phyloP scores from a whole-genome alignment of 2,797 vertebrate genomes.

The Sebastes glaucus region DNA sequence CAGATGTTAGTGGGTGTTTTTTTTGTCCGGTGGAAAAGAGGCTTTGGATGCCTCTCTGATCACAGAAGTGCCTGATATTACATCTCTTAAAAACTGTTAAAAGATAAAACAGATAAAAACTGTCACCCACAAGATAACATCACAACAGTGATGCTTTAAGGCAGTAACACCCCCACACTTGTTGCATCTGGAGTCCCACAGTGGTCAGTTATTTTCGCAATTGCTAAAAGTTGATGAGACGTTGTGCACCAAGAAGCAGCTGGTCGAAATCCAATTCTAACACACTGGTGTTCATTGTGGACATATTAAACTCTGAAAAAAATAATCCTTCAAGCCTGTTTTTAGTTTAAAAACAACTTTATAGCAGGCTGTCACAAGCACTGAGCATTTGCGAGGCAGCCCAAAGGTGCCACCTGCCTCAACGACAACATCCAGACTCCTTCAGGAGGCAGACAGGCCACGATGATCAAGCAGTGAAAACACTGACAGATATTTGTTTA shows the following conservation, averaged over 20 bases:
- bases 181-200: constrained; percentile 11
- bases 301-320: background rate
- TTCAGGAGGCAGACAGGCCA: background rate
- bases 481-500: background rate
- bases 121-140: background rate
- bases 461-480: background rate
- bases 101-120: too few relatives aligned
- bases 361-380: background rate
- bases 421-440: constrained; percentile 43
- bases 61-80: constrained; percentile 7
- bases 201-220: constrained; percentile 4
- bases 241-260: background rate
- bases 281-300: background rate
- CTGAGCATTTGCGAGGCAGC: background rate
- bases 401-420: background rate
- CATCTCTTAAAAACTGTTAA: constrained; percentile 5
- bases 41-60: background rate
- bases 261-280: background rate
- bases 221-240: background rate
- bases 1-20: background rate
- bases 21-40: background rate
- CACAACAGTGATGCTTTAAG: constrained; percentile 4
- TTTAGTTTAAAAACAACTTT: background rate
- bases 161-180: constrained; percentile 11
- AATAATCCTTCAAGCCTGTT: background rate